Conservation (phyloP, 2,113 vertebrate genomes). For the Larimichthys crocea region DNA sequence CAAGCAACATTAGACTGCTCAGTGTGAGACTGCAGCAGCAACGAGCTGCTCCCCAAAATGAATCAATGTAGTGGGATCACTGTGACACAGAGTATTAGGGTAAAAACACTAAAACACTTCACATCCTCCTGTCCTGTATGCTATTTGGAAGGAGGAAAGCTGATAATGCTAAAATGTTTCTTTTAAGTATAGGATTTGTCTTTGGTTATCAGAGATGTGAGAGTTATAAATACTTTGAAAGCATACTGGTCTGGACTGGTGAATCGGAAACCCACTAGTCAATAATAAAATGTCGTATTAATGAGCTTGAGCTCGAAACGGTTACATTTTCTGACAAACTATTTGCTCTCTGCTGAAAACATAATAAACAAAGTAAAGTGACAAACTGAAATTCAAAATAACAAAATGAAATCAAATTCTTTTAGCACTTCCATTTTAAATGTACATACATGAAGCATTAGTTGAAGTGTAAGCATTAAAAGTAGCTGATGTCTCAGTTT, state of each 20-base stretch:
- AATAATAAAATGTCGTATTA: background rate
- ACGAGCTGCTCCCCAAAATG: constrained; percentile 15
- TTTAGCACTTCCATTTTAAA: too few species aligned
- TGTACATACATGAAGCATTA: too few species aligned
- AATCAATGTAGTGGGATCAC: constrained; percentile 53
- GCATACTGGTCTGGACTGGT: background rate
- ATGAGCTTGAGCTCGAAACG: too few species aligned
- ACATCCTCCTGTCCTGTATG: background rate
- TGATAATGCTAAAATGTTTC: background rate
- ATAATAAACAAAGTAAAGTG: too few species aligned
- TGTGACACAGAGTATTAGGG: constrained; percentile 7
- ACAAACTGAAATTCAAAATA: too few species aligned
- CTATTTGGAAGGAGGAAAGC: background rate
- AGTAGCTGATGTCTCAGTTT: background rate
- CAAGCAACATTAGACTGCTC: constrained; percentile 37
- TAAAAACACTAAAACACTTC: background rate
- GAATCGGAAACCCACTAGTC: background rate
- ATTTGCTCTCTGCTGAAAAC: too few species aligned
- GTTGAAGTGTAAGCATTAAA: too few species aligned
- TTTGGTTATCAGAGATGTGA: background rate
- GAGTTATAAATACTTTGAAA: background rate
- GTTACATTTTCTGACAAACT: too few species aligned
- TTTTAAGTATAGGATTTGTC: background rate
- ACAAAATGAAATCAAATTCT: too few species aligned
- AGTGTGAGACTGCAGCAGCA: constrained; percentile 47